A percentile compares a stretch with the other conserved stretches of the same genome.
These are phyloP conservation scores for Anolis sagrei DNA, from an alignment of 2,113 vertebrate genomes.

Conservation along the genomic window DNA sequence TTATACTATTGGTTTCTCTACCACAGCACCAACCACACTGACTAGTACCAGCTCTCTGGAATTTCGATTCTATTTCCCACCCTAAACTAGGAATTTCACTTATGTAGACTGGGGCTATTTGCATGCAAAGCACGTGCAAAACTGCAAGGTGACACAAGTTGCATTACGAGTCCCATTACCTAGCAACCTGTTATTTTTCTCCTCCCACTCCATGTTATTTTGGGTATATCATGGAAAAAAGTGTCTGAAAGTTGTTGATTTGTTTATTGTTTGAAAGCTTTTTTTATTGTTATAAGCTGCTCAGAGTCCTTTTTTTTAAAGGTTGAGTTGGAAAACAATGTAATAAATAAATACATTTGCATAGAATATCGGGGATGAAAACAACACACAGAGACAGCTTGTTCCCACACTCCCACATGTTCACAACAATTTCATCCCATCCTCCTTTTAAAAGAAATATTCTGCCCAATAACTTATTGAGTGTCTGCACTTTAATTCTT, in stretches of 20 bases:
- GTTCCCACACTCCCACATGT: constrained; percentile 1
- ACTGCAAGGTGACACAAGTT: background rate
- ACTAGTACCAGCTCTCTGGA: background rate
- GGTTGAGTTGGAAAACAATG: background rate
- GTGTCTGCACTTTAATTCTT: constrained; percentile 33
- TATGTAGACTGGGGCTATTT: background rate
- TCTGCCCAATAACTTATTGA: constrained; percentile 1
- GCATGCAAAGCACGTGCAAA: background rate
- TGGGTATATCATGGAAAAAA: background rate
- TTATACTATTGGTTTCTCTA: too few relatives aligned
- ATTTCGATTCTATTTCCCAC: background rate
- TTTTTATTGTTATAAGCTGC: background rate
- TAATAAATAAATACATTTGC: constrained; percentile 3
- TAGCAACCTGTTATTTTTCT: constrained; percentile 1
- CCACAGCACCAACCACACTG: background rate
- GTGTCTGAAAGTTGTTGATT: background rate
- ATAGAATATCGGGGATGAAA: background rate
- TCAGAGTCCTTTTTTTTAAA: background rate
- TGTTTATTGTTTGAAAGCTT: background rate
- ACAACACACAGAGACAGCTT: background rate
- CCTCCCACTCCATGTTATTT: background rate
- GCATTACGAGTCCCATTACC: background rate
- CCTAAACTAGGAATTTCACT: background rate
- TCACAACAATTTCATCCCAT: background rate
- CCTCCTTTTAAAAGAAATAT: background rate